Percentiles rank a stretch among this genome's conserved stretches.
These are phyloP conservation scores for Tipula lateralis DNA, from an alignment of 2,888 invertebrate species.

Conservation along the genomic window DNA sequence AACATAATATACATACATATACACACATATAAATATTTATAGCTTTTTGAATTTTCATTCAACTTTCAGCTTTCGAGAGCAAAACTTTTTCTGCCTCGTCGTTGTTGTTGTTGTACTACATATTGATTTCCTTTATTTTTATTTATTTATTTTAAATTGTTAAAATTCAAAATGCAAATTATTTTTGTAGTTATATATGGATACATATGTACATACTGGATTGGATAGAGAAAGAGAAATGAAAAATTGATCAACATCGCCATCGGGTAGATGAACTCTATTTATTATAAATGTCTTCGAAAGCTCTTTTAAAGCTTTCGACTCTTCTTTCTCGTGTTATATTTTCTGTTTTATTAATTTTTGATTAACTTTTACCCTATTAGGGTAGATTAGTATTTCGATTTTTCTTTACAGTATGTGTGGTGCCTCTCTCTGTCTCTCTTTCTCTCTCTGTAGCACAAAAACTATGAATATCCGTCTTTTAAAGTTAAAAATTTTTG, in stretches of 20 bases:
- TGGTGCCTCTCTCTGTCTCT: neutral
- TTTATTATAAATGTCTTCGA: neutral
- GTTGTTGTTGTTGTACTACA: neutral
- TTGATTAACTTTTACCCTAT: neutral
- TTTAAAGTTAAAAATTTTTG: neutral
- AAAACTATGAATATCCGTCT: neutral
- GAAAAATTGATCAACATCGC: neutral
- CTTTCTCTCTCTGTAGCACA: neutral
- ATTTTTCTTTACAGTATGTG: neutral
- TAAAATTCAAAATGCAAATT: neutral
- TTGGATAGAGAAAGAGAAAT: neutral
- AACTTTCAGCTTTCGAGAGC: neutral
- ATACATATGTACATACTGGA: neutral
- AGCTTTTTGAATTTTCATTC: slow-evolving; percentile 12
- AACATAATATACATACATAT: too few species aligned
- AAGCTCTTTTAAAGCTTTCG: neutral
- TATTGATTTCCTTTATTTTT: neutral
- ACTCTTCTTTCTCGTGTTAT: neutral
- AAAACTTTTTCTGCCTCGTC: neutral
- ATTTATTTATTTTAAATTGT: slow-evolving; percentile 2
- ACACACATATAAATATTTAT: slow-evolving; percentile 12
- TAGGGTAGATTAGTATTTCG: slow-evolving; percentile 1
- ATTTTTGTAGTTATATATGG: neutral
- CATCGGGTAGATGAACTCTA: neutral
- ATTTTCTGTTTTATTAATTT: neutral